A percentile compares a stretch with the other conserved stretches of the same genome.
Evolutionary conservation across 1,140 invertebrate genomes (phyloP).

Genomic region (Bradynema listronoti): DNA sequence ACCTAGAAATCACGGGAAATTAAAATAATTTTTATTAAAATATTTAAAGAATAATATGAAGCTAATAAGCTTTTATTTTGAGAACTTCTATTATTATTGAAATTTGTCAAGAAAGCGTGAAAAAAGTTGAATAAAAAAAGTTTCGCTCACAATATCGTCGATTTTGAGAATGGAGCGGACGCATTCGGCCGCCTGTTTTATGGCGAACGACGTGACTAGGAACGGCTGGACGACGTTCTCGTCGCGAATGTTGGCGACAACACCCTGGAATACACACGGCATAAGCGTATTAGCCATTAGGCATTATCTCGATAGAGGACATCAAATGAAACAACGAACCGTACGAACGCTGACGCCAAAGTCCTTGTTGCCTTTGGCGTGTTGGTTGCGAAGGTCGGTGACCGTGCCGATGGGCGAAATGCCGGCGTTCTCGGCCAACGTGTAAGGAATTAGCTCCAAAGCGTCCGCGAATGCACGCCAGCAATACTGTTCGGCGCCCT

Average conservation of each 20-base stretch:
- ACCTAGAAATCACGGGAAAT: too few species aligned
- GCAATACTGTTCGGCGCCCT: constrained; percentile 88
- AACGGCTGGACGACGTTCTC: constrained; percentile 96
- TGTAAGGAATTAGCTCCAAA: constrained; percentile 90
- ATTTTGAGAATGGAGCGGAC: constrained; percentile 96
- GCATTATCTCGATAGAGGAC: too few species aligned
- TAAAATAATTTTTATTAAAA: too few species aligned
- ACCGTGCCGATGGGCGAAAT: constrained; percentile 93
- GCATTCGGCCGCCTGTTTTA: constrained; percentile 89
- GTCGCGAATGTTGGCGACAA: constrained; percentile 88
- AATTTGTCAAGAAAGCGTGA: too few species aligned
- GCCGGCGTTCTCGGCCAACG: constrained; percentile 98
- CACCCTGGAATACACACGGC: constrained; percentile 63
- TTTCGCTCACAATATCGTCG: constrained; percentile 77
- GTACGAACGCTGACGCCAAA: constrained; percentile 87
- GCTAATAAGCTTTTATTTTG: too few species aligned
- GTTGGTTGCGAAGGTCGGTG: constrained; percentile 86
- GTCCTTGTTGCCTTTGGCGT: constrained; percentile 93
- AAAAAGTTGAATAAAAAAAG: constrained; percentile 14
- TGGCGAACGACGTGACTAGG: constrained; percentile 83
- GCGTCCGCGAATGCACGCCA: constrained; percentile 82
- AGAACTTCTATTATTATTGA: too few species aligned
- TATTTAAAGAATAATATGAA: too few species aligned
- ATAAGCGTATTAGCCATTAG: neutral
- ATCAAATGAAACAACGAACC: constrained; percentile 7